These are phyloP conservation scores for Lissocephala sabroskyi DNA, from an alignment of 2,888 invertebrate genomes.

Conservation along the genomic window DNA sequence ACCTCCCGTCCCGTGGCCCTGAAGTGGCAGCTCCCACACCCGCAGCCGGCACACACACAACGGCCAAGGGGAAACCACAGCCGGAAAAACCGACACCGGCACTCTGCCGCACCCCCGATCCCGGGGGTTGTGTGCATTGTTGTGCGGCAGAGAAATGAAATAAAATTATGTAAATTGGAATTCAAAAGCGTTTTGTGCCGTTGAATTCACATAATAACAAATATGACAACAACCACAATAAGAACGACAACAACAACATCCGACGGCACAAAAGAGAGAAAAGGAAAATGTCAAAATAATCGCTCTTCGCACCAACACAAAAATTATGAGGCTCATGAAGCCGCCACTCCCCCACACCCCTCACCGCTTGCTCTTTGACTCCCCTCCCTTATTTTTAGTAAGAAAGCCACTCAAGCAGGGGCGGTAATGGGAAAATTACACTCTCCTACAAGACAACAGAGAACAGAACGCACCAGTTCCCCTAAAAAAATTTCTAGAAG, in stretches of 20 bases:
- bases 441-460: too few species aligned
- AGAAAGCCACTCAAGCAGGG: too few species aligned
- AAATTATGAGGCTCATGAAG: slow-evolving; percentile 6
- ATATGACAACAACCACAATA: slow-evolving; percentile 5
- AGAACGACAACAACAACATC: neutral
- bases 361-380: too few species aligned
- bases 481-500: too few species aligned
- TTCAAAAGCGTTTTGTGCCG: slow-evolving; percentile 12
- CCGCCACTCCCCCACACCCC: too few species aligned
- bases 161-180: slow-evolving; percentile 17
- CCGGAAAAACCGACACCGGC: slow-evolving; percentile 1
- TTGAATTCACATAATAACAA: slow-evolving; percentile 6
- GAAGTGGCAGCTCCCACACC: neutral
- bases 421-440: too few species aligned
- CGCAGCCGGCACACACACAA: slow-evolving; percentile 2
- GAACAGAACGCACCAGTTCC: too few species aligned
- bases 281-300: slow-evolving; percentile 14
- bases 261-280: slow-evolving; percentile 2
- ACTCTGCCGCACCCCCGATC: neutral
- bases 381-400: too few species aligned
- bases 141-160: slow-evolving; percentile 6
- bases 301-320: slow-evolving; percentile 8
- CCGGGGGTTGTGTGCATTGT: too few species aligned
- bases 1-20: neutral
- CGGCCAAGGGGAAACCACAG: neutral